These are phyloP conservation scores for Larimichthys crocea DNA, from an alignment of 2,113 vertebrate species.

Conservation along the genomic window DNA sequence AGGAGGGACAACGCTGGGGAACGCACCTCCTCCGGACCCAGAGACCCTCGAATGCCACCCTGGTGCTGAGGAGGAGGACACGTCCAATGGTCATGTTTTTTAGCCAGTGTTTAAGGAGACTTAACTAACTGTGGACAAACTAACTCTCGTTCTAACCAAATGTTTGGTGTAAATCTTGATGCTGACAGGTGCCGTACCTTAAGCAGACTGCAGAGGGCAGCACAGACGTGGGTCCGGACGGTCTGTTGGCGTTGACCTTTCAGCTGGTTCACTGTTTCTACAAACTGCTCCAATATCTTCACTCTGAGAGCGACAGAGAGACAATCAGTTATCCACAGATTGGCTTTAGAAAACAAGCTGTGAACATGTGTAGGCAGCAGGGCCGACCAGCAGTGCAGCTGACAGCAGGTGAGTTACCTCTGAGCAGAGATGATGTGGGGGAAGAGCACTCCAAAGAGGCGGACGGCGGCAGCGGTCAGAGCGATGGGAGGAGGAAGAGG, in stretches of 20 bases:
- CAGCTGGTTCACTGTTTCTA: conserved; percentile 87
- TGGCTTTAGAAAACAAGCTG: too few relatives aligned
- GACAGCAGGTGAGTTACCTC: conserved; percentile 82
- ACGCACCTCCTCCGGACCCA: conserved; percentile 89
- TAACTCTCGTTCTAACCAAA: too few relatives aligned
- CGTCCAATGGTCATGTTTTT: background rate
- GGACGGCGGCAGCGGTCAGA: conserved; percentile 84
- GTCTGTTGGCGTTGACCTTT: conserved; percentile 91
- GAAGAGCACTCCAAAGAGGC: conserved; percentile 90
- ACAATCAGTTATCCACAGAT: background rate
- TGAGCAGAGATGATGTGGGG: conserved; percentile 87
- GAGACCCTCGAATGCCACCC: conserved; percentile 73
- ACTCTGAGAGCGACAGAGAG: conserved; percentile 75
- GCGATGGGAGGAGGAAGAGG: conserved; percentile 86
- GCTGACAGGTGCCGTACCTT: conserved; percentile 82
- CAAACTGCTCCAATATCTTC: conserved; percentile 89
- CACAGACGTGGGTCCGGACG: conserved; percentile 87
- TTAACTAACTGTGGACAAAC: too few relatives aligned
- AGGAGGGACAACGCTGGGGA: conserved; percentile 85
- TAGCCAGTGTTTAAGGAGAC: too few relatives aligned
- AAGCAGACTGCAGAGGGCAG: conserved; percentile 90
- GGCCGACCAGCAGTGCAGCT: too few relatives aligned
- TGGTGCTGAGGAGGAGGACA: conserved; percentile 57
- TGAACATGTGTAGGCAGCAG: too few relatives aligned
- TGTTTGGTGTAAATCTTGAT: too few relatives aligned